Percentiles rank a stretch among this genome's conserved stretches.
Evolutionary conservation across 2,888 invertebrate species (phyloP).

Genomic region (Hemistola chrysoprasaria): DNA sequence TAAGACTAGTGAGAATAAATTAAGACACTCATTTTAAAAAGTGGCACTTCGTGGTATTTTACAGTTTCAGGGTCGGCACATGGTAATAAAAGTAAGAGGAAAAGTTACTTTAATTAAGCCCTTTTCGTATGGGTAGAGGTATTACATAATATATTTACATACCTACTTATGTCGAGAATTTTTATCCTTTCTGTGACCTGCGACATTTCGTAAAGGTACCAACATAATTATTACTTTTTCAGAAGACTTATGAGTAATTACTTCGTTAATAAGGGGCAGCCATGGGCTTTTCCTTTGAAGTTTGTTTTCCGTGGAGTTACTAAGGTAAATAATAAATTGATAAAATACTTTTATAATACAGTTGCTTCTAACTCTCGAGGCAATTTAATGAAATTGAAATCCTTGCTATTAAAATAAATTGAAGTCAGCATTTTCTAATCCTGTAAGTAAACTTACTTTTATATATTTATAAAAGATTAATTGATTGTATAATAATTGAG

Average conservation of each 20-base stretch:
- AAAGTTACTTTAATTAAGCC: conserved; percentile 38
- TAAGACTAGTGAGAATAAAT: conserved; percentile 4
- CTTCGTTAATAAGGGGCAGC: conserved; percentile 20
- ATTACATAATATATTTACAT: conserved; percentile 46
- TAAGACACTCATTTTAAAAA: too few relatives aligned
- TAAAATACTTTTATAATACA: not conserved
- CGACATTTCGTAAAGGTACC: conserved; percentile 24
- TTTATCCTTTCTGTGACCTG: conserved; percentile 32
- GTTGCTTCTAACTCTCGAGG: not conserved
- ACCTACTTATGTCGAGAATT: too few relatives aligned
- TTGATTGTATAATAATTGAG: too few relatives aligned
- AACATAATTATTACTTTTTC: conserved; percentile 22
- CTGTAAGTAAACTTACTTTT: too few relatives aligned
- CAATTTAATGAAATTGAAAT: not conserved
- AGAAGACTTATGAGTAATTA: conserved; percentile 22
- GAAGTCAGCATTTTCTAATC: too few relatives aligned
- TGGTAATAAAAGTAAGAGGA: conserved; percentile 41
- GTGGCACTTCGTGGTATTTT: not conserved
- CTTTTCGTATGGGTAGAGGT: conserved; percentile 34
- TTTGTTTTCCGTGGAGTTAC: conserved; percentile 4
- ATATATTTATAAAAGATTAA: too few relatives aligned
- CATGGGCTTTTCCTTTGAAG: conserved; percentile 6
- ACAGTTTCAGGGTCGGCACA: conserved; percentile 31
- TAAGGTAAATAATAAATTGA: not conserved
- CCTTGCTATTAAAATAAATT: too few relatives aligned